Conservation (phyloP, 2,888 invertebrate species). For the Nephrotoma flavescens region DNA sequence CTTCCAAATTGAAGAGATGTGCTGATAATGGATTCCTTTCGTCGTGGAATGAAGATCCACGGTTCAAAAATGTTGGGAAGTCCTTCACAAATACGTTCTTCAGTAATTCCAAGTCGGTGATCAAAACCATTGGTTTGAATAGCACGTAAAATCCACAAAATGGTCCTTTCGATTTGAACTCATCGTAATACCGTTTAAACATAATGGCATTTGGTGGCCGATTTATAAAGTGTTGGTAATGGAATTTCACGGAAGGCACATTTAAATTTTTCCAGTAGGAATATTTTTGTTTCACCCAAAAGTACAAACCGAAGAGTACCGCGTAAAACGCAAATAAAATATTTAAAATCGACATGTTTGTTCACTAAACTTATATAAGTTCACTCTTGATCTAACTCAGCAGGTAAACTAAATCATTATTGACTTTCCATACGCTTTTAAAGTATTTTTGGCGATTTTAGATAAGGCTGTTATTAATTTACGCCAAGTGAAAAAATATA, state of each 20-base stretch:
- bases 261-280: conserved; percentile 42
- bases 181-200: conserved; percentile 42
- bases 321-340: neutral
- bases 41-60: conserved; percentile 45
- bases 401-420: neutral
- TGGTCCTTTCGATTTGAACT: conserved; percentile 26
- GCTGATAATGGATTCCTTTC: conserved; percentile 43
- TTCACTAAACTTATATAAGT: neutral
- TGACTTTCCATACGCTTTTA: neutral
- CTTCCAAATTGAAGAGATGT: conserved; percentile 42
- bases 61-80: conserved; percentile 48
- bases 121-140: conserved; percentile 40
- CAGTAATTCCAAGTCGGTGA: conserved; percentile 45
- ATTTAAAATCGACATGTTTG: neutral
- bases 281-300: conserved; percentile 12
- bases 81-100: conserved; percentile 45
- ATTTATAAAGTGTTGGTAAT: conserved; percentile 43
- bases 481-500: too few relatives aligned
- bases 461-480: too few relatives aligned
- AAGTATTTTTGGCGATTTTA: too few relatives aligned
- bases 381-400: neutral
- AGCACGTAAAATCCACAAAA: conserved; percentile 47
- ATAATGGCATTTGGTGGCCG: conserved; percentile 41
- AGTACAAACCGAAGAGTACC: neutral
- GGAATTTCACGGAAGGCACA: conserved; percentile 43